Evolutionary conservation across 2,113 vertebrate genomes (phyloP).

Genomic region (Chaetodon trifascialis): DNA sequence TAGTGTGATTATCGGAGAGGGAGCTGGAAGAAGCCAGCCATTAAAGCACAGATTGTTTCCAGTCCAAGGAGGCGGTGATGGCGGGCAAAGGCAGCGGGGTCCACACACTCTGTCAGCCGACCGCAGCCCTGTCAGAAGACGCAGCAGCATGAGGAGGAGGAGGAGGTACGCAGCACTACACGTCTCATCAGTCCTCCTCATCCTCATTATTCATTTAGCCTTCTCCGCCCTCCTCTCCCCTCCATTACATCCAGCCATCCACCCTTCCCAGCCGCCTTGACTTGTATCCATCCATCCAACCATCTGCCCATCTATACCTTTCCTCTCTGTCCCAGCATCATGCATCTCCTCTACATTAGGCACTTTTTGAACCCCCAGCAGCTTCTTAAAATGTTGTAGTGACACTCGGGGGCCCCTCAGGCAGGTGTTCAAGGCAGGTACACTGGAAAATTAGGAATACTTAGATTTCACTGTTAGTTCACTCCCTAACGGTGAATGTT

Average conservation of each 20-base stretch:
- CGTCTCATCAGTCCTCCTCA: conserved; percentile 65
- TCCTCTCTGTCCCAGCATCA: conserved; percentile 20
- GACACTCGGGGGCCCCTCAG: not conserved
- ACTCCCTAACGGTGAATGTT: not conserved
- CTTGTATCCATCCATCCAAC: conserved; percentile 27
- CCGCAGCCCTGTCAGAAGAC: conserved; percentile 65
- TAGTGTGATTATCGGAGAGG: conserved; percentile 44
- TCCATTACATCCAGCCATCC: conserved; percentile 56
- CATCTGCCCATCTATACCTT: not conserved
- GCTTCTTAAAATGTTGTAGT: conserved; percentile 32
- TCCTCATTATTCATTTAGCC: conserved; percentile 77
- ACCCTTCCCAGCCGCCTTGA: conserved; percentile 39
- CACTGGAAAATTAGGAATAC: not conserved
- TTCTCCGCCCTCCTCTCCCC: conserved; percentile 63
- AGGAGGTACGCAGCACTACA: conserved; percentile 76
- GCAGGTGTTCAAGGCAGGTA: conserved; percentile 1
- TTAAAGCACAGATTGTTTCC: conserved; percentile 8
- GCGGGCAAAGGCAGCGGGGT: conserved; percentile 63
- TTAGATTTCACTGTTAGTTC: not conserved
- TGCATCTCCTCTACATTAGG: conserved; percentile 17
- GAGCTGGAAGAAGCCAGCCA: conserved; percentile 8
- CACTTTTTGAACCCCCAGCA: conserved; percentile 33
- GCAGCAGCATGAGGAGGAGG: conserved; percentile 70
- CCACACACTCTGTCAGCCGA: conserved; percentile 53
- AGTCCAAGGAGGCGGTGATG: conserved; percentile 63